Evolutionary conservation across 2,797 vertebrate genomes (phyloP), one percentile per base, ranked within the genome.

Genomic region (Enteromius afrohamiltoni): DNA sequence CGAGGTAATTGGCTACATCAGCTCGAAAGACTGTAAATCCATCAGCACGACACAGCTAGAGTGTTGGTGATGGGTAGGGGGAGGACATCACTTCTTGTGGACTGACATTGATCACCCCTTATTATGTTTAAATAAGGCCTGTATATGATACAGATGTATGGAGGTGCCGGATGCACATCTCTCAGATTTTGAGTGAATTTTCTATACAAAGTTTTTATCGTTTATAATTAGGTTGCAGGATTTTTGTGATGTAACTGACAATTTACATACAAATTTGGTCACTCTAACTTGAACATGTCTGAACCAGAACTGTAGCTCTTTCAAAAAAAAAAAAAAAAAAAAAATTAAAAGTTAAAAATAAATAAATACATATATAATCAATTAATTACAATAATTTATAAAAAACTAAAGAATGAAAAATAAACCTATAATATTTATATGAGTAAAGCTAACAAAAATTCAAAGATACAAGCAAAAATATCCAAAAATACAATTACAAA

Each of bases 91-190:
- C n/a, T 67, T 26, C 55, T 67, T 79, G 75, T 42, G 55, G 55
- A 62, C 45, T 37, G 55, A 40, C 83, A 89, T 86, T 86, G 87
- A 89, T 89, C 74, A 8, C 23, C 81, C 81, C 80, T 88, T 83
- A 73, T 73, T 85, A 85, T 62, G 79, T 83, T 81, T 89, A 82
- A 89, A 86, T 85, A 89, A 84, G 79, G 77, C 68, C 58, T 64
- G 78, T 81, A 73, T 76, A 51, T 82, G 87, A 84, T 83, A 23
- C 23, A 77, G 23, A 77, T 67, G 34, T 42, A 51, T 69, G 37
- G 19, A 29, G 19, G 26, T 75, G 51, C 51, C 40, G 21, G 65
- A 78, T 14, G 4, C 45, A 4, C 7, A 62, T 10, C 5, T 21
- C 8, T 73, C 5, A n/a, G 26, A 10, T 31, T 78, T 47, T n/a